Percentiles rank a stretch among this genome's conserved stretches.
phyloP scores from a whole-genome alignment of 2,113 vertebrate genomes.

The Urocolius indicus region DNA sequence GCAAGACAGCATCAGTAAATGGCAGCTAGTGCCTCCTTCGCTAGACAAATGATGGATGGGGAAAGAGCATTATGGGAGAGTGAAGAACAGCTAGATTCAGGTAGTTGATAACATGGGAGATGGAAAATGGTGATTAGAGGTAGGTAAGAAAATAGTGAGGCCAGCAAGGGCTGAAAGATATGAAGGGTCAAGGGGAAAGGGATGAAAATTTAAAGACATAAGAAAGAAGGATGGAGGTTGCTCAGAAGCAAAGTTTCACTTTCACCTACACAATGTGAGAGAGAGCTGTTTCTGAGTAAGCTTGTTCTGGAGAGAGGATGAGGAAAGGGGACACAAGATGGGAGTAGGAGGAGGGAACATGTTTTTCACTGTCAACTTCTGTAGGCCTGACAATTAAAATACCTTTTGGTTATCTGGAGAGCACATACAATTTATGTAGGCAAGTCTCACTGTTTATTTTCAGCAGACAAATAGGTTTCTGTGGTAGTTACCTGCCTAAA shows the following conservation, averaged over 20 bases:
- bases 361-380: background rate
- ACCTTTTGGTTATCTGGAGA: background rate
- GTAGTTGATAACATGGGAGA: background rate
- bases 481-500: background rate
- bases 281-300: background rate
- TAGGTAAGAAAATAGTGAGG: background rate
- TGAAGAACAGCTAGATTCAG: background rate
- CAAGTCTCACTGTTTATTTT: background rate
- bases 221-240: background rate
- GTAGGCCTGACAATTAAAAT: background rate
- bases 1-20: background rate
- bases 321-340: background rate
- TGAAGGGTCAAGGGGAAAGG: background rate
- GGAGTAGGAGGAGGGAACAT: background rate
- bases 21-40: background rate
- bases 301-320: background rate
- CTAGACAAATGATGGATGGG: background rate
- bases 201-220: background rate
- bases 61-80: background rate
- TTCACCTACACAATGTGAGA: background rate
- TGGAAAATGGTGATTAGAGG: background rate
- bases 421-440: background rate
- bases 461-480: background rate
- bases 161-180: background rate
- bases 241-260: background rate